Evolutionary conservation across 2,797 vertebrate genomes (phyloP), one percentile per base, ranked within the genome.

Genomic region (Carcharodon carcharias): DNA sequence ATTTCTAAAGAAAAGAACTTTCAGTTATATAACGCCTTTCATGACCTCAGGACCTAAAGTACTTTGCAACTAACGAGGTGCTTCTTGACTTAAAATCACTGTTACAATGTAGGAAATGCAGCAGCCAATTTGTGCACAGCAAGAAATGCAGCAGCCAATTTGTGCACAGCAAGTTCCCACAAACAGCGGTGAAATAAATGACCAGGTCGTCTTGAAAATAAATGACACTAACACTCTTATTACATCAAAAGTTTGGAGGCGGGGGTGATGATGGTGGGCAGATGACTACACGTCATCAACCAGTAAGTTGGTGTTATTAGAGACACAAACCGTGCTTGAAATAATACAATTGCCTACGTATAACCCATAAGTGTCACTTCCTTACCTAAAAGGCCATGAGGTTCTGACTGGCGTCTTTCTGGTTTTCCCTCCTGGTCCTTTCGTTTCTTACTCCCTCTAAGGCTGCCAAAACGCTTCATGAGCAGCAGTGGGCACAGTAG

Each of bases 401-500:
- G 98, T 97, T 99, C 98, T 0, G 99, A 99, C 97, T 98, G 98
- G 96, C 98, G 97, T 96, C 98, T 98, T 97, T 97, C 98, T 16
- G 98, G 97, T 96, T 98, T 97, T 96, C 98, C 98, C 97, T 97
- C 98, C 96, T 98, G 97, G 96, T 99, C 98, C 98, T 99, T 99
- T 96, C 97, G 98, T 97, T 99, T 99, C 98, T 98, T 99, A 98
- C 97, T 99, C 96, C 98, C 98, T 97, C 99, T 98, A 96, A 99
- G 97, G 96, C 99, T 99, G 97, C 99, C 98, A 97, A 99, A 99
- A 96, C 98, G 98, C 98, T 99, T 99, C 99, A 99, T 99, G 98
- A 97, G 98, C 97, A 96, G 96, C 97, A 96, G 97, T 95, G 97
- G 97, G 97, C 97, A 8, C 97, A 96, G 31, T 35, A 31, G 11